Evolutionary conservation across 2,113 vertebrate species (phyloP), one percentile per base, ranked within the genome.

Genomic region (Euleptes europaea): DNA sequence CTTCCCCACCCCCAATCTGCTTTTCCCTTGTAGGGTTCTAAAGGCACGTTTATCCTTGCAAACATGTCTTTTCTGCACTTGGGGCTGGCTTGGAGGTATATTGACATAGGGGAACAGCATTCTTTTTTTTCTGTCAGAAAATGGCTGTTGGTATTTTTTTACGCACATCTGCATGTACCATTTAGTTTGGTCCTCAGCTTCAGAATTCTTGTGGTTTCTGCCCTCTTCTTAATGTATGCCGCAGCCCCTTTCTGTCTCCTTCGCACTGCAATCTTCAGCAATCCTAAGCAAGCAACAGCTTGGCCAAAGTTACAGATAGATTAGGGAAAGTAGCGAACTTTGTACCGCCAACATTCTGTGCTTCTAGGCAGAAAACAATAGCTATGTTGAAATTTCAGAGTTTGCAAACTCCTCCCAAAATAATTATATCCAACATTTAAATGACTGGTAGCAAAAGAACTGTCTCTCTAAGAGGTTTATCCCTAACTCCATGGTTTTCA

Each of bases 311-410:
- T 80, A 33, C 17, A 80, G 63, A 1, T 83, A 57, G 79, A 70
- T 28, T 35, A 79, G 80, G n/a, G 65, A 28, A 1, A 65, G 49
- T 83, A 0, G n/a, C 6, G 0, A 49, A 42, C 49, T 88, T 54
- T 54, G 51, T 19, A 54, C 51, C 15, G 51, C 14, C 51, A 82
- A 12, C 11, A 4, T 5, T 75, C 35, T 44, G 13, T 49, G 28
- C 44, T 15, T 17, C 4, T 15, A 3, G 44, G 73, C 47, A n/a
- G n/a, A 49, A 2, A 28, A 31, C 7, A 49, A 49, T 71, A 54
- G 15, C 15, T 15, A 13, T 51, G 54, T 88, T 83, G 84, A 92
- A 88, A 93, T 89, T 91, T n/a, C 79, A 88, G 23, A 69, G 28
- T 60, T 51, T 88, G 57, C 67, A 54, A 31, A 79, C 44, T 49